These are phyloP conservation scores for Mamestra configurata DNA, from an alignment of 1,140 invertebrate genomes.

Conservation along the genomic window DNA sequence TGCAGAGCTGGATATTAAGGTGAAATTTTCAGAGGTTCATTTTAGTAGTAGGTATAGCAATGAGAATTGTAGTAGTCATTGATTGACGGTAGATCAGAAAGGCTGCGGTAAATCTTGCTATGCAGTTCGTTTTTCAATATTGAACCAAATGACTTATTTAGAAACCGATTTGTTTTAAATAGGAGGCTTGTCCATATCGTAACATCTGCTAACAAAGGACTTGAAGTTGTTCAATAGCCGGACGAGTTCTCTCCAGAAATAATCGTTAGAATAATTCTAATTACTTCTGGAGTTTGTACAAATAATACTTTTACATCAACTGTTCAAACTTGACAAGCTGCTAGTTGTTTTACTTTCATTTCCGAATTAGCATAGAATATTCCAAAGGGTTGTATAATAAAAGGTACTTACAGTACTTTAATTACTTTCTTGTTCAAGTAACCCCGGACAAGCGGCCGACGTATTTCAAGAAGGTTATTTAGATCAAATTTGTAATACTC, in stretches of 20 bases:
- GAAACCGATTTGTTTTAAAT: neutral
- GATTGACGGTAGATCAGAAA: too few relatives aligned
- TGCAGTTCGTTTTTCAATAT: neutral
- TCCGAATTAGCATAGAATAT: slow-evolving; percentile 9
- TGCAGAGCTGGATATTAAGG: neutral
- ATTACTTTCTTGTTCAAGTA: neutral
- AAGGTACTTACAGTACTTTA: neutral
- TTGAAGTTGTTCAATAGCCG: neutral
- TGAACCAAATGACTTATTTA: neutral
- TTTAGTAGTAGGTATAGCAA: neutral
- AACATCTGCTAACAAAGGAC: slow-evolving; percentile 7
- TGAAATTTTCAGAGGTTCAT: neutral
- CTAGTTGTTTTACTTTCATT: slow-evolving; percentile 33
- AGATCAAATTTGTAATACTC: slow-evolving; percentile 2
- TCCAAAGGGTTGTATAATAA: neutral
- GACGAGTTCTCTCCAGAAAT: slow-evolving; percentile 6
- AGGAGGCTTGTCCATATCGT: neutral
- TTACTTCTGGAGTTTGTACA: slow-evolving; percentile 21
- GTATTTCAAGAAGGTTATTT: slow-evolving; percentile 18
- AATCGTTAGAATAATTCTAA: slow-evolving; percentile 18
- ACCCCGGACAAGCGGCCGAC: slow-evolving; percentile 3
- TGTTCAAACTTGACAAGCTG: neutral
- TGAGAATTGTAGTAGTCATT: too few relatives aligned
- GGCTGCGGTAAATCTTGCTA: neutral
- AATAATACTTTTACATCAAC: neutral